Evolutionary conservation across 2,888 invertebrate species (phyloP), one percentile per base, ranked within the genome.

Genomic region (Tipula helvola): DNA sequence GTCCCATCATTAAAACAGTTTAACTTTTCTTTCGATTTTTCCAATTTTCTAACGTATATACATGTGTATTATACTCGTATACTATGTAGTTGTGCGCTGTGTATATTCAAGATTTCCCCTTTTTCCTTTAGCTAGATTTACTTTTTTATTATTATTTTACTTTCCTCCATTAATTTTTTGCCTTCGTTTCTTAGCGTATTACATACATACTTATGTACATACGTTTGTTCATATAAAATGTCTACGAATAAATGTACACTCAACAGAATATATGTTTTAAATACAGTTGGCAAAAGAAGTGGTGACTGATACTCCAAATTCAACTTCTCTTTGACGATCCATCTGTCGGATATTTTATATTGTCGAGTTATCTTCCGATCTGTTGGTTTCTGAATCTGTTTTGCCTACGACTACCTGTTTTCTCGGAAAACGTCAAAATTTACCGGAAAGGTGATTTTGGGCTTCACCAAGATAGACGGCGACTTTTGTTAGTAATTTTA

Each of bases 1-100:
- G 71, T 71, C 71, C 71, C 71, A 71, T 71, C 71, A 71, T 71
- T 71, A 71, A 71, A 71, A 71, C 71, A 71, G 71, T 71, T 71
- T 71, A 71, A 71, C 71, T 71, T 71, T 71, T 71, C 71, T 71
- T 71, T 71, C 71, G 71, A 71, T 71, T 71, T 71, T 71, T 28
- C 71, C 71, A 71, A 71, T 71, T 71, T 71, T 71, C 71, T 28
- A 28, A 28, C 8, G 16, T 57, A 52, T 8, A 42, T 71, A 13
- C 5, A 71, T 71, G 8, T 71, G 10, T 44, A 44, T 10, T 44
- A 10, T 44, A 10, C 4, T 28, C 28, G 28, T 71, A 52, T 7
- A n/a, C 52, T 44, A 44, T 52, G 16, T 52, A 39, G 39, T 52
- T 52, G 52, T 16, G 2, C 7, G 2, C 7, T 5, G 39, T 52